Evolutionary conservation across 2,888 invertebrate genomes (phyloP), one percentile per base, ranked within the genome.

Genomic region (Apocheima hispidaria): DNA sequence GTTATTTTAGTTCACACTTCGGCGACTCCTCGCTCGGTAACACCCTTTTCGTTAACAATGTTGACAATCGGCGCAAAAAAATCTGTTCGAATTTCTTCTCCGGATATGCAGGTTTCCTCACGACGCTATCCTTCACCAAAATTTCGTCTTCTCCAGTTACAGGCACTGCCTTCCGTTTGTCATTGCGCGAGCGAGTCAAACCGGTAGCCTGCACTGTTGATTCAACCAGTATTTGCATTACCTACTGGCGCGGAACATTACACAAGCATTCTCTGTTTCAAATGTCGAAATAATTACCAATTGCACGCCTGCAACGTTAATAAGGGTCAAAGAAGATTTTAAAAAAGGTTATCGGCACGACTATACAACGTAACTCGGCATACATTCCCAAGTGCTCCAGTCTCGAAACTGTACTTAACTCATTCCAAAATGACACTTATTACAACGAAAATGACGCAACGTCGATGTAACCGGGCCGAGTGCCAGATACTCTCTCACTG

Each of bases 351-450:
- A 46, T 16, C 30, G 55, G 35, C 59, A 48, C 38, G n/a, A n/a
- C n/a, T n/a, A n/a, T 1, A 30, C 46, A 61, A 51, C 56, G 61
- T 52, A 56, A 61, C 51, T 18, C 41, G 61, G 23, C 61, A 61
- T 41, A 56, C 46, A 61, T 51, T 38, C 36, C 5, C 36, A 14
- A n/a, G 12, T 49, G 52, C 12, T 30, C 46, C 14, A 35, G 18
- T 44, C 51, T 51, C 51, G 51, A 41, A 41, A 49, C 30, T 26
- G n/a, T 36, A 53, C 46, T 33, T 44, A 28, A 28, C 40, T 30
- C 60, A 48, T 16, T 12, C 40, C 18, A 60, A 60, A 46, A 41
- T 21, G 49, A 28, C 35, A 41, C 28, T 50, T 52, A 30, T 33
- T 36, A 43, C 35, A 35, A 26, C 16, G 41, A 12, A 23, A 38